Base-by-base conservation (phyloP, 2,113 vertebrate species). In the Lophura nycthemera region DNA sequence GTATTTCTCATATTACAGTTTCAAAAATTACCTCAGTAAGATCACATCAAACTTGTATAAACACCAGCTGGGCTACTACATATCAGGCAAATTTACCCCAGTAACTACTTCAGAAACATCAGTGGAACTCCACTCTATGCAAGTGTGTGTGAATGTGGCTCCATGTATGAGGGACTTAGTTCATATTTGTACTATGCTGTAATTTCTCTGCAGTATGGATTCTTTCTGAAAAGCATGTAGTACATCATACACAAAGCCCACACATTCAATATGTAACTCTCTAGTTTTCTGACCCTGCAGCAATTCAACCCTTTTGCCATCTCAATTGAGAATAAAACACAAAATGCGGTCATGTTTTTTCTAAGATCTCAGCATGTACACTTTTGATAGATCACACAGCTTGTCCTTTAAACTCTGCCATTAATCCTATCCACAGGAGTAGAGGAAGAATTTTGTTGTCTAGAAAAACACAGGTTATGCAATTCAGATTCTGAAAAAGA, bases 341-440 rank as follows among this genome's bases (percentile, higher is more conserved):
- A 87, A 90, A 94, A 85, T 45, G 61, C 90, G 72, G 76, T 74
- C 87, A 64, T 80, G 95, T 92, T 95, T 91, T 79, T 86, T 13
- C 78, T 73, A 80, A 95, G 92, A 94, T 83, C 94, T 95, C 94
- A 94, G 92, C 93, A 67, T 86, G 94, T 47, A 80, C 69, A 60
- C 50, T 74, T 92, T 86, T 93, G 89, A 96, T 88, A 96, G 87
- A 93, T 95, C 87, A 80, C 89, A 95, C 89, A 92, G 92, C 79
- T 96, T 95, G 94, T 95, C 89, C 78, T 93, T 96, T 96, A 96
- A 96, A 95, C 89, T 93, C 92, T 89, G 69, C 60, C 76, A 95
- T 93, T 96, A 96, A 96, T 95, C 92, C 92, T 95, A 60, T 89
- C 91, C 89, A 88, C 89, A 91, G 94, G 87, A 93, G 65, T 52